phyloP scores from a whole-genome alignment of 2,888 invertebrate species.

The Brenthis hecate region DNA sequence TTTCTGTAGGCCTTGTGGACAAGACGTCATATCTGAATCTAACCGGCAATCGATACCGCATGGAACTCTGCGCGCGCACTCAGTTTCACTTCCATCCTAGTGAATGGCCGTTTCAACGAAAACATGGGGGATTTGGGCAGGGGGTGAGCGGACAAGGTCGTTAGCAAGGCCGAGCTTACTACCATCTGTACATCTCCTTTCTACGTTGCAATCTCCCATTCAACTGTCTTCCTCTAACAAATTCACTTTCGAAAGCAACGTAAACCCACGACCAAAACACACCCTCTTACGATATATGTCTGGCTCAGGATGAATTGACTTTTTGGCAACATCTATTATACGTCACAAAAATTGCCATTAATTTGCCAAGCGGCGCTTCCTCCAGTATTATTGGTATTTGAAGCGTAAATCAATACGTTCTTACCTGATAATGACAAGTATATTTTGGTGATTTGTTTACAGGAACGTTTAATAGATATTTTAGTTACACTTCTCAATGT shows the following conservation, averaged over 20 bases:
- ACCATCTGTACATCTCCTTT: slow-evolving; percentile 63
- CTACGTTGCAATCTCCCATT: slow-evolving; percentile 36
- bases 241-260: slow-evolving; percentile 66
- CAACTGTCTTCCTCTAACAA: slow-evolving; percentile 50
- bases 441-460: background rate
- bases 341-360: slow-evolving; percentile 26
- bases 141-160: slow-evolving; percentile 71
- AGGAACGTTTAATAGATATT: too few relatives aligned
- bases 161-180: slow-evolving; percentile 71
- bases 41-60: slow-evolving; percentile 66
- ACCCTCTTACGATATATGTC: slow-evolving; percentile 56
- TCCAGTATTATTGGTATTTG: slow-evolving; percentile 15
- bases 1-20: slow-evolving; percentile 50
- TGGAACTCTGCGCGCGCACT: slow-evolving; percentile 75
- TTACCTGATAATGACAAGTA: background rate
- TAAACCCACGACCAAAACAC: slow-evolving; percentile 64
- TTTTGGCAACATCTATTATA: slow-evolving; percentile 35
- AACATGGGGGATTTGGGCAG: slow-evolving; percentile 55
- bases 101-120: slow-evolving; percentile 73
- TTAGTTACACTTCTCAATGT: too few relatives aligned
- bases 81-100: slow-evolving; percentile 61
- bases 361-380: slow-evolving; percentile 16
- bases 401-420: slow-evolving; percentile 10
- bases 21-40: slow-evolving; percentile 57
- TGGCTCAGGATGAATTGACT: slow-evolving; percentile 44